A percentile compares a stretch with the other conserved stretches of the same genome.
Conservation (phyloP, 30 jellyfish, hydroid and myxozoan genomes). For the Rhopilema esculentum region DNA sequence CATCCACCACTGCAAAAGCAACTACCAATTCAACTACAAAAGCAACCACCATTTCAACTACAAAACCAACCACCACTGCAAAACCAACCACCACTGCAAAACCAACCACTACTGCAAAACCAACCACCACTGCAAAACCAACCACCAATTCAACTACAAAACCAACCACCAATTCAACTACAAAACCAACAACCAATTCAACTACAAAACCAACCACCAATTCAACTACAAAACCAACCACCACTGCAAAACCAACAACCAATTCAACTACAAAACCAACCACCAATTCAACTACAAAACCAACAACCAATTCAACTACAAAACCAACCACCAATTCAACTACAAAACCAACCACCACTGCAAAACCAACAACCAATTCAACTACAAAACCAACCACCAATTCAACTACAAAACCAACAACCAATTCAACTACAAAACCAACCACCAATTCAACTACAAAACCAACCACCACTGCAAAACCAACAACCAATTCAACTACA, state of each 20-base stretch:
- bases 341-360: background rate
- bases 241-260: background rate
- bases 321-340: conserved; percentile 3
- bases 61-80: background rate
- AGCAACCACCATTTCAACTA: background rate
- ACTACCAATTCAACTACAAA: background rate
- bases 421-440: background rate
- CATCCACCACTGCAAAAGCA: background rate
- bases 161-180: background rate
- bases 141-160: background rate
- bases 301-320: background rate
- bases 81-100: background rate
- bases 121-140: background rate
- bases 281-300: background rate
- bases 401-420: background rate
- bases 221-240: background rate
- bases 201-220: background rate
- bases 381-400: background rate
- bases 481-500: background rate
- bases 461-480: background rate
- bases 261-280: conserved; percentile 1
- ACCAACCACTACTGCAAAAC: background rate
- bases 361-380: background rate
- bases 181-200: background rate
- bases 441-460: background rate